Conservation (phyloP, 1,140 invertebrate species). For the Caenorhabditis tropicalis region DNA sequence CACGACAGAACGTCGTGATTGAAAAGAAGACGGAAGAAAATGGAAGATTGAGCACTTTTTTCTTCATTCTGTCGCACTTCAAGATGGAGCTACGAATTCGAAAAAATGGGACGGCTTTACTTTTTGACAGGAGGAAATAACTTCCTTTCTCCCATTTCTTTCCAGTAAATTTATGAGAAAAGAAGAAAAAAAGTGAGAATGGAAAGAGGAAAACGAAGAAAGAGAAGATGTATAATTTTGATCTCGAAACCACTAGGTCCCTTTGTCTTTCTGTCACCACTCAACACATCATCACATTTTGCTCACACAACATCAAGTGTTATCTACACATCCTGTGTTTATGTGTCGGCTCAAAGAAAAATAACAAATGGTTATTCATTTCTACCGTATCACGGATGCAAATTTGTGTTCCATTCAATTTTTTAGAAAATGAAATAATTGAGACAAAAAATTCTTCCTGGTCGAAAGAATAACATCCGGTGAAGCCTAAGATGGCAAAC, state of each 20-base stretch:
- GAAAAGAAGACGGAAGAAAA: neutral
- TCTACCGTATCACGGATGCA: too few relatives aligned
- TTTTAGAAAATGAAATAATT: too few relatives aligned
- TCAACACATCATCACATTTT: too few relatives aligned
- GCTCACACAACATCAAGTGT: neutral
- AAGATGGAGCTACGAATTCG: neutral
- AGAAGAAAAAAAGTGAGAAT: neutral
- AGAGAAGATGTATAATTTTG: neutral
- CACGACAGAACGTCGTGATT: constrained; percentile 12
- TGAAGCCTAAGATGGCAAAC: too few relatives aligned
- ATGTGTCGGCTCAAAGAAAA: too few relatives aligned
- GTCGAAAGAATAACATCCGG: too few relatives aligned
- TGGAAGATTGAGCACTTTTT: constrained; percentile 21
- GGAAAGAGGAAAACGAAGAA: neutral
- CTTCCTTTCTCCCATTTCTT: neutral
- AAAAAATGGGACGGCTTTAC: neutral
- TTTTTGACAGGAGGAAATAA: constrained; percentile 2
- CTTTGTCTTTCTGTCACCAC: neutral
- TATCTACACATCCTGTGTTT: neutral
- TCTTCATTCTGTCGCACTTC: neutral
- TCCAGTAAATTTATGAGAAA: neutral
- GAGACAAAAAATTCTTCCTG: too few relatives aligned
- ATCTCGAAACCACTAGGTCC: neutral
- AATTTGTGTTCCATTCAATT: too few relatives aligned
- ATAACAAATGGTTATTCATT: too few relatives aligned